Evolutionary conservation across 2,797 vertebrate species (phyloP).

Genomic region (Gambelia wislizenii): DNA sequence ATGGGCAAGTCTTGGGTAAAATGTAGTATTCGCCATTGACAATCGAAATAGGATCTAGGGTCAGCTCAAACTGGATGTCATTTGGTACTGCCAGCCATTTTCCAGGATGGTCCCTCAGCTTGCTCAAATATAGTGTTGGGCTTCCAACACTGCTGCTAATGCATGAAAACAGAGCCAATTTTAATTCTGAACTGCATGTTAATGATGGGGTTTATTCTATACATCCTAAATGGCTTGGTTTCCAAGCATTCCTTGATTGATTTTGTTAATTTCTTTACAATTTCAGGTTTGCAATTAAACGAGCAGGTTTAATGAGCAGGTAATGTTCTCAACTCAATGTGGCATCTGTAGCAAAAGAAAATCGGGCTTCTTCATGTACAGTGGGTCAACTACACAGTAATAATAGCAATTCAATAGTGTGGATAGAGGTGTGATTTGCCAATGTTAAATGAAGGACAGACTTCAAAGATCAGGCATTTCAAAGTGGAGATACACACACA

Average conservation of each 20-base stretch:
- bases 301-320: neutral
- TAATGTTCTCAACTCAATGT: neutral
- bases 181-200: neutral
- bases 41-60: neutral
- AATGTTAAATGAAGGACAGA: neutral
- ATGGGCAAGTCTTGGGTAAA: neutral
- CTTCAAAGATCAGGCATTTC: neutral
- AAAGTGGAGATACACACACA: neutral
- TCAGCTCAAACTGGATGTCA: neutral
- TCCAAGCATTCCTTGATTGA: constrained; percentile 1
- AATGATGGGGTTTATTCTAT: neutral
- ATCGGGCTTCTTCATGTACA: neutral
- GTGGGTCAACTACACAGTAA: neutral
- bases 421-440: neutral
- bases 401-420: neutral
- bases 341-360: neutral
- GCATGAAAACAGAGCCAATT: neutral
- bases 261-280: constrained; percentile 11
- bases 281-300: constrained; percentile 13
- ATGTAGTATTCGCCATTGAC: neutral
- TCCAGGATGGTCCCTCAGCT: neutral
- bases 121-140: neutral
- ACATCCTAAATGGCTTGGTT: neutral
- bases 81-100: neutral
- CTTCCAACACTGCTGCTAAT: neutral